phyloP scores from a whole-genome alignment of 2,113 vertebrate species.

The Fregetta grallaria region DNA sequence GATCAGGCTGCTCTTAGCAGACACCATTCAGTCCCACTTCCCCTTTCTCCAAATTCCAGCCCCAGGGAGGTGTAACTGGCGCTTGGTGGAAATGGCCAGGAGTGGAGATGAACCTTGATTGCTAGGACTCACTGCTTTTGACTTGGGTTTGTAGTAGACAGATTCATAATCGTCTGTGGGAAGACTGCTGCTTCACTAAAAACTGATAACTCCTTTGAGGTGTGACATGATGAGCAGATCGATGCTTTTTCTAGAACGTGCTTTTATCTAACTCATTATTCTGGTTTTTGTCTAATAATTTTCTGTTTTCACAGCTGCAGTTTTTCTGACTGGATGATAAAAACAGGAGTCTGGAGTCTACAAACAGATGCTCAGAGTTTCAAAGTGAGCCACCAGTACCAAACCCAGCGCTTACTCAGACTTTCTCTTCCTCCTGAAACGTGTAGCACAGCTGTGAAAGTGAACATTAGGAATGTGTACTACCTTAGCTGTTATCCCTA shows the following conservation, averaged over 20 bases:
- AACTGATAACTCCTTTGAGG: neutral
- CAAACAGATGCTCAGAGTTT: slow-evolving; percentile 79
- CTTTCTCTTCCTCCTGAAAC: slow-evolving; percentile 84
- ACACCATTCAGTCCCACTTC: neutral
- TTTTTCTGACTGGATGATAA: slow-evolving; percentile 79
- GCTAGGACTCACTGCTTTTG: neutral
- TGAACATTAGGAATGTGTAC: slow-evolving; percentile 90
- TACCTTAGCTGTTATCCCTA: slow-evolving; percentile 89
- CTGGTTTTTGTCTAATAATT: neutral
- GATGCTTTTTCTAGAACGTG: neutral
- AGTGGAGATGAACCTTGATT: neutral
- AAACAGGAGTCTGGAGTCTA: slow-evolving; percentile 79
- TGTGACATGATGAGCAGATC: neutral
- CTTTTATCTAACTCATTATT: neutral
- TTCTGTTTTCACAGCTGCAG: slow-evolving; percentile 70
- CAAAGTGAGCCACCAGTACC: slow-evolving; percentile 79
- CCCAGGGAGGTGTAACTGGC: neutral
- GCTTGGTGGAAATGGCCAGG: neutral
- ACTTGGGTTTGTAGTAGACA: neutral
- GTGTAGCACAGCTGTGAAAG: slow-evolving; percentile 98
- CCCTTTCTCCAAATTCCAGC: neutral
- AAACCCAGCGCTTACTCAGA: slow-evolving; percentile 78
- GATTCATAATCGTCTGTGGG: neutral
- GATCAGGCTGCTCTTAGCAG: neutral
- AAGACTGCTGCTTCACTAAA: neutral